Evolutionary conservation across 2,113 vertebrate species (phyloP), one percentile per base, ranked within the genome.

Genomic region (Pycnonotus jocosus): DNA sequence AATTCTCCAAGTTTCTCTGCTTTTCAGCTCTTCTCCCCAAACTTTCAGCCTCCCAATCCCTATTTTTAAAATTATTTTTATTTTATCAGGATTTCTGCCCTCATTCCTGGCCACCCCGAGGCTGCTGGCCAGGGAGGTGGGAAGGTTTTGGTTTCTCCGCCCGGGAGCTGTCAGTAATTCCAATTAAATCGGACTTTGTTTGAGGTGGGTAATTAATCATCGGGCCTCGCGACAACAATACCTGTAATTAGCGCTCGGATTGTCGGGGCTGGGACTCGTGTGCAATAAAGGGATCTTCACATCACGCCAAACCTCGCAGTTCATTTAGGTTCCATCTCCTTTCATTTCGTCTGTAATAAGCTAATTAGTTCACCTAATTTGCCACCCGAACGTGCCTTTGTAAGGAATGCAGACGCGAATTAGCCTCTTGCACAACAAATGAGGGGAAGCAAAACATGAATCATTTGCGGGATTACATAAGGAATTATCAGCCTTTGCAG

Each of bases 301-400:
- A 92, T 70, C 90, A 83, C n/a, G 94, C 94, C 95, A 97, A 97
- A 88, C 90, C 96, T 95, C 95, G 73, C 81, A 88, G 86, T 96
- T 97, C 84, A 97, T 97, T 97, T 94, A 66, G 79, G 93, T 51
- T 89, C 93, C 74, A 66, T 95, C 96, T 97, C 93, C 94, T 95
- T 94, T 95, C 94, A 95, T 96, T 97, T 95, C 79, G 77, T 58
- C 90, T 74, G 73, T 88, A 96, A 97, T 96, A 90, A 94, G 79
- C 90, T 91, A 97, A 97, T 97, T 95, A 96, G 88, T 90, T 92
- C 96, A 57, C 84, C 88, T 94, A 93, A 95, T 96, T 96, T 92
- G 92, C 95, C 86, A 90, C 37, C 33, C 91, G n/a, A 96, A 95
- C 44, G 2, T 80, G 95, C 88, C 92, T 95, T 94, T 87, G 94